Percentiles rank a stretch among this genome's conserved stretches.
These are phyloP conservation scores for Xylota sylvarum DNA, from an alignment of 2,888 invertebrate species.

Conservation along the genomic window DNA sequence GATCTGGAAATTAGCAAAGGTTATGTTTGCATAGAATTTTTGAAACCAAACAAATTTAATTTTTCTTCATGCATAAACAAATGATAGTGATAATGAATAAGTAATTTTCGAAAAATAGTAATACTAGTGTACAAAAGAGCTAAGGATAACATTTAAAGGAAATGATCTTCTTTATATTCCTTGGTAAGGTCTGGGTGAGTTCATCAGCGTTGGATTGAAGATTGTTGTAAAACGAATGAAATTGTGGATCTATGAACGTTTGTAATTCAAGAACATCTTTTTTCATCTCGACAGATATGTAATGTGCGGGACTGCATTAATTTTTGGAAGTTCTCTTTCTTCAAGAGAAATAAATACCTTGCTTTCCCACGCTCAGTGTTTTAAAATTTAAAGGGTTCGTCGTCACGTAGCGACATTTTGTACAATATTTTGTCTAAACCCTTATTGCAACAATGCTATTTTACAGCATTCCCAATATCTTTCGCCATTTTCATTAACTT, in stretches of 20 bases:
- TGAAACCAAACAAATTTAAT: slow-evolving; percentile 5
- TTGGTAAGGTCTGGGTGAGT: slow-evolving; percentile 53
- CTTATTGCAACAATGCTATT: slow-evolving; percentile 1
- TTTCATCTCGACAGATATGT: slow-evolving; percentile 22
- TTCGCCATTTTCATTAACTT: slow-evolving; percentile 10
- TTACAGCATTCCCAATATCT: slow-evolving; percentile 4
- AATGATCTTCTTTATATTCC: slow-evolving; percentile 48
- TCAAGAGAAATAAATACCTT: slow-evolving; percentile 14
- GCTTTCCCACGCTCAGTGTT: slow-evolving; percentile 10
- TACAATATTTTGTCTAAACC: slow-evolving; percentile 10
- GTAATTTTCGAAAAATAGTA: not conserved
- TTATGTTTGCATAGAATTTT: slow-evolving; percentile 2
- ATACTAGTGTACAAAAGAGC: not conserved
- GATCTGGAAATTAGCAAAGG: not conserved
- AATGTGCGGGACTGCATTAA: slow-evolving; percentile 8
- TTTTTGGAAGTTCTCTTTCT: slow-evolving; percentile 13
- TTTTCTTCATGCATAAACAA: slow-evolving; percentile 16
- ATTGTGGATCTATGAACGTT: slow-evolving; percentile 47
- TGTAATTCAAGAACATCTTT: slow-evolving; percentile 28
- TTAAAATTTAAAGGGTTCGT: slow-evolving; percentile 21
- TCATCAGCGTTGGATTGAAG: slow-evolving; percentile 48
- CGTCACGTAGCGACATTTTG: slow-evolving; percentile 14
- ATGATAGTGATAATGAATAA: not conserved
- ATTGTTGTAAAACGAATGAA: slow-evolving; percentile 62
- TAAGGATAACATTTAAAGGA: slow-evolving; percentile 1